Evolutionary conservation across 2,113 vertebrate genomes (phyloP).

Genomic region (Pangasianodon gigas): DNA sequence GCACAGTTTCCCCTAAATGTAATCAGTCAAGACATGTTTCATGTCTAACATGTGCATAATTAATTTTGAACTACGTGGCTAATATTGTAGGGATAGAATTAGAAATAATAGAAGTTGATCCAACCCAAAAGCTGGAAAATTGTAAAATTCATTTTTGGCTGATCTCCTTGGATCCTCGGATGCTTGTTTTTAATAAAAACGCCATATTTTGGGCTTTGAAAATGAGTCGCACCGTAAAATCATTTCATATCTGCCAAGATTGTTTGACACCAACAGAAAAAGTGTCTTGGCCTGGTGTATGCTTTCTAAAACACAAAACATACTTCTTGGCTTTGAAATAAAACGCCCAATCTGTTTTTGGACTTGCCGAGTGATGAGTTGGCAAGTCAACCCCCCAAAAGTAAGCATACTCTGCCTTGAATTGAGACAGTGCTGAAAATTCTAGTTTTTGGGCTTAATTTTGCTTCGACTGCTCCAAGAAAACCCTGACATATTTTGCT

Average conservation of each 20-base stretch:
- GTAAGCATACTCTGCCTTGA: neutral
- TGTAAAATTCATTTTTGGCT: neutral
- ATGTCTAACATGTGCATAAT: neutral
- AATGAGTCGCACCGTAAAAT: neutral
- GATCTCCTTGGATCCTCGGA: neutral
- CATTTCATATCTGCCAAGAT: neutral
- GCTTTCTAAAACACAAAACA: neutral
- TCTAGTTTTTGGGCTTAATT: neutral
- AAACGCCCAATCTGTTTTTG: slow-evolving; percentile 16
- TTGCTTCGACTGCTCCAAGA: neutral
- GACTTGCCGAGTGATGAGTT: neutral
- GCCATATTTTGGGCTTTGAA: neutral
- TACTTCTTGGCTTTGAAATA: neutral
- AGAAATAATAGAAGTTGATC: neutral
- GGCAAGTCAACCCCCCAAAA: neutral
- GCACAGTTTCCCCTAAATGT: neutral
- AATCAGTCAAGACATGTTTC: neutral
- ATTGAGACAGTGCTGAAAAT: neutral
- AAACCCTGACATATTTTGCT: neutral
- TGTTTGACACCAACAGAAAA: neutral
- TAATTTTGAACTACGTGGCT: neutral
- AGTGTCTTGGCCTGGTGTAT: neutral
- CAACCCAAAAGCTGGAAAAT: neutral
- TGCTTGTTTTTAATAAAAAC: neutral
- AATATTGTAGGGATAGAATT: neutral